Evolutionary conservation across 2,797 vertebrate species (phyloP), one percentile per base, ranked within the genome.

Genomic region (Linurgus olivaceus): DNA sequence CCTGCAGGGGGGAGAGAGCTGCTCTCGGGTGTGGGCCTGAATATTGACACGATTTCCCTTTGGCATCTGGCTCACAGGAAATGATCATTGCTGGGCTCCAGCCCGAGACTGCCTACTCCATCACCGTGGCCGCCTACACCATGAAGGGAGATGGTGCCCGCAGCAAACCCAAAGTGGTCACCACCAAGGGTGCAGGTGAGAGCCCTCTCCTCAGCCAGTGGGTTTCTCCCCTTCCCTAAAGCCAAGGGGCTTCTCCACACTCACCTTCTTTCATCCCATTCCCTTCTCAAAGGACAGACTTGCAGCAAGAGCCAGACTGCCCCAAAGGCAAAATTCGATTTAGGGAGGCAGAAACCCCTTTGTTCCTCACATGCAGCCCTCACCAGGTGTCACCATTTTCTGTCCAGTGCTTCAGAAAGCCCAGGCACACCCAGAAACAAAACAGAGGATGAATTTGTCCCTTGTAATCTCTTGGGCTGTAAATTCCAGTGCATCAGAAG

Each of bases 91-190:
- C 98, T 92, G 98, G 99, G 92, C 98, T 99, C 75, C 98, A 99
- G 97, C 98, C 99, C 3, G 99, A 99, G 97, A 99, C 99, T 45
- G 98, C 98, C 24, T 99, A 99, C 96, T 99, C 99, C 95, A 98
- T 99, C 97, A 99, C 99, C 0, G 99, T 99, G 88, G 99, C 99
- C 21, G 99, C 99, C 13, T 99, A 99, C 98, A 99, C 99, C 96
- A 99, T 99, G 98, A 99, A 99, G 96, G 99, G 99, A 71, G 99
- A 99, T 47, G 99, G 99, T 15, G 99, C 99, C 38, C 99, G 99
- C 92, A 99, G 99, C 98, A 99, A 99, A 96, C 98, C 99, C 11
- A 99, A 99, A 90, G 98, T 99, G 96, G 98, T 99, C 86, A 97
- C 98, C 97, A 99, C 99, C 16, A 99, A 99, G 97, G 99, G 98